Base-by-base conservation (phyloP, 2,113 vertebrate genomes). In the Argyrosomus japonicus region DNA sequence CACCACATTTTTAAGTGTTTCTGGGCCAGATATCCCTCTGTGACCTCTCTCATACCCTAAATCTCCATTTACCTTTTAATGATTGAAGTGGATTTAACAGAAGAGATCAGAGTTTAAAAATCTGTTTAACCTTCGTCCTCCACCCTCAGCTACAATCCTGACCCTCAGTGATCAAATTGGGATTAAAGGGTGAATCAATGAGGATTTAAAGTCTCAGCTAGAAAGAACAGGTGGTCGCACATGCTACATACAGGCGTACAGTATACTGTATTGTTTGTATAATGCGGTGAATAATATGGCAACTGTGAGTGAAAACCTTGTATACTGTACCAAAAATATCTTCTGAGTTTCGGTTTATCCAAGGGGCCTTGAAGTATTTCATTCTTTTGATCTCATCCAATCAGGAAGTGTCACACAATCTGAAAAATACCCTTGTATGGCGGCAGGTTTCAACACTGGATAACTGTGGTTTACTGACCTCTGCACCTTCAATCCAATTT, bases 41-140 rank as follows among this genome's bases (percentile, higher is more conserved):
- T 77, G 54, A 74, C 73, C 68, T 45, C 56, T 68, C 54, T 27
- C 6, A 1, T 72, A 47, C 21, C 27, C 5, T 43, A 61, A 83
- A 82, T 67, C 67, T 81, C 21, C 5, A 32, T 19, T 68, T 51
- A 72, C 61, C 25, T 36, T 17, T 54, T 79, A 32, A 67, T 81
- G 57, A 81, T 73, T 82, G 64, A 77, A 79, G 64, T 54, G 74
- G 75, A 86, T 86, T 82, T 80, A 23, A 79, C 18, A 23, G 51
- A 58, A 21, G 54, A 84, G 56, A 83, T 79, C 69, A 79, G 50
- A 88, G 60, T 82, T 86, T 70, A 58, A 77, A 54, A 84, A 82
- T 82, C 69, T 47, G 40, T 79, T 79, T 88, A 80, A 82, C 72
- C 69, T 81, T 73, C 25, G 3, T 36, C 57, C 56, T 70, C 14